phyloP scores from a whole-genome alignment of 2,797 vertebrate genomes.

The Periophthalmus magnuspinnatus region DNA sequence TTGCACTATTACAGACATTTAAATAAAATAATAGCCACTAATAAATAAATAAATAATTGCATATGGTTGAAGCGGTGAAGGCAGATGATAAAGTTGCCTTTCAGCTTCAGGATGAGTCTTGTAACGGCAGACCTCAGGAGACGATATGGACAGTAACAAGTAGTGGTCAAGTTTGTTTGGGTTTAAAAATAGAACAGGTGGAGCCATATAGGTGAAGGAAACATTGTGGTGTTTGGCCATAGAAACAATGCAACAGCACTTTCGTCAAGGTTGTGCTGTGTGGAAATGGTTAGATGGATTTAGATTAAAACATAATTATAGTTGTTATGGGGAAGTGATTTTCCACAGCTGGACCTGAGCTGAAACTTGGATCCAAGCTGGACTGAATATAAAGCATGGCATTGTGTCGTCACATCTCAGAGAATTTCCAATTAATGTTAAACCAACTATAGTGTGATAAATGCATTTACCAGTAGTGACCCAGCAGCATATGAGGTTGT shows the following conservation, averaged over 20 bases:
- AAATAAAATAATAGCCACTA: background rate
- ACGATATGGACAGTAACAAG: background rate
- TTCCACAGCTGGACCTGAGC: background rate
- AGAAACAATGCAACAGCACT: background rate
- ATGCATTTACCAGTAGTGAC: too few relatives aligned
- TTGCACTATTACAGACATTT: constrained; percentile 35
- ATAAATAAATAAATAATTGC: constrained; percentile 47
- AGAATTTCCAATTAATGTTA: too few relatives aligned
- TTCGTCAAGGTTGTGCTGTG: background rate
- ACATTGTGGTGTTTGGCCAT: background rate
- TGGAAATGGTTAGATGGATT: background rate
- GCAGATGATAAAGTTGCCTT: constrained; percentile 25
- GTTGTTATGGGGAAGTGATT: too few relatives aligned
- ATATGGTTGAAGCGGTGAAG: constrained; percentile 16
- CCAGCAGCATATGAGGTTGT: too few relatives aligned
- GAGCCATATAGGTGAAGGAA: background rate
- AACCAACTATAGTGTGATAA: too few relatives aligned
- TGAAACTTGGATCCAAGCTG: background rate
- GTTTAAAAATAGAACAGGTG: background rate
- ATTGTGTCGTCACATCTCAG: background rate
- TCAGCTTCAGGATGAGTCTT: constrained; percentile 18
- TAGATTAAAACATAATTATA: too few relatives aligned
- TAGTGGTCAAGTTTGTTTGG: background rate
- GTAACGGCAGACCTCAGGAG: constrained; percentile 3
- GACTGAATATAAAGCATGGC: background rate